phyloP scores from a whole-genome alignment of 2,113 vertebrate species.

The Anarrhichthys ocellatus region DNA sequence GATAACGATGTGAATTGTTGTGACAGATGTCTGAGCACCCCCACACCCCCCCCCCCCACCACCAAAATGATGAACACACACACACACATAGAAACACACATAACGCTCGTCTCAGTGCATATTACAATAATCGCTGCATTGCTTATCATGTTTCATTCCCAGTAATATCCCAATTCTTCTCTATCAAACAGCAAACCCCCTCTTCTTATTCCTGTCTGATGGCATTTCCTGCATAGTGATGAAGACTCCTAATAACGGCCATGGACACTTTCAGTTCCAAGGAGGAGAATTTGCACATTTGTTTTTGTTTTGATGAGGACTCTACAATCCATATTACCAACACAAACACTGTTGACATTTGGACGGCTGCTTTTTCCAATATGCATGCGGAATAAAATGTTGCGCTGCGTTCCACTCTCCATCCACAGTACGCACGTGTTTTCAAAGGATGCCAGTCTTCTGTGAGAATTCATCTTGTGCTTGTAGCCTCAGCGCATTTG shows the following conservation, averaged over 20 bases:
- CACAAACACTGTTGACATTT: conserved; percentile 30
- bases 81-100: conserved; percentile 33
- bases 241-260: conserved; percentile 32
- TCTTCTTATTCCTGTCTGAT: background rate
- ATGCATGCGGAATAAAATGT: conserved; percentile 20
- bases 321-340: conserved; percentile 23
- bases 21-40: conserved; percentile 70
- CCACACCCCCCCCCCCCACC: conserved; percentile 25
- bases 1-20: conserved; percentile 75
- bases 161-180: conserved; percentile 35
- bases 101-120: conserved; percentile 27
- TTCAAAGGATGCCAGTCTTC: background rate
- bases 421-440: background rate
- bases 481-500: background rate
- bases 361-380: conserved; percentile 4
- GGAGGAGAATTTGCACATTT: conserved; percentile 12
- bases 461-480: background rate
- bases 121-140: conserved; percentile 53
- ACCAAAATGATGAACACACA: conserved; percentile 37
- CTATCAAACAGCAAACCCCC: conserved; percentile 19
- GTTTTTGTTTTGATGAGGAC: background rate
- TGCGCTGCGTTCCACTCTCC: background rate
- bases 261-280: conserved; percentile 15
- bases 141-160: conserved; percentile 44
- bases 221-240: conserved; percentile 6